Base-by-base conservation (phyloP, 2,113 vertebrate genomes). In the Hiodon tergisus region DNA sequence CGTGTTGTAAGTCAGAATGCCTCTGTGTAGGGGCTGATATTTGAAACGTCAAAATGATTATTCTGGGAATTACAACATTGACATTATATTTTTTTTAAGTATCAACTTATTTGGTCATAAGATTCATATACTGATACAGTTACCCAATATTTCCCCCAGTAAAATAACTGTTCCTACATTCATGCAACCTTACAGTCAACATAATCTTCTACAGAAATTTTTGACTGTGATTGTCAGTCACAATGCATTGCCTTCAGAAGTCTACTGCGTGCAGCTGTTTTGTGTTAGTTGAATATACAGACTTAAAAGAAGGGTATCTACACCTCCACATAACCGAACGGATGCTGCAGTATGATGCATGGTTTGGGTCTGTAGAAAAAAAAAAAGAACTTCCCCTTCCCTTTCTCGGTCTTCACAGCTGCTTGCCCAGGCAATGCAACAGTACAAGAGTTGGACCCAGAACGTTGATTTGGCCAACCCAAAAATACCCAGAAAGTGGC, bases 271-370 rank as follows among this genome's bases (percentile, higher is more conserved):
- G 59, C 9, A 10, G 46, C 62, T 73, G 50, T 6, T 66, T n/a
- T 69, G 46, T 48, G 61, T 63, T 16, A 17, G 3, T 10, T n/a
- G n/a, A 11, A 11, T 58, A 67, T 46, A 46, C 16, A 47, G 17
- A 75, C 65, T 67, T 67, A 75, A 75, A 75, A 75, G 73, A 8
- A 58, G 5, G 31, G 11, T 16, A 65, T 14, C 31, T 46, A 74
- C 73, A 74, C 73, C 73, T 74, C 54, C 63, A 67, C 14, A 74
- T 74, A 74, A 74, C 63, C 4, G 54, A 68, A 58, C 73, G 73
- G 73, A 75, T 75, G 73, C 65, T 57, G 65, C 69, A 57, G 16
- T 6, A 57, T 53, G 73, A 67, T 65, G 73, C 73, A 74, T 10
- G 13, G 14, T 54, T 60, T 61, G n/a, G 50, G 5, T n/a, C 16